Evolutionary conservation across 2,888 invertebrate genomes (phyloP), one percentile per base, ranked within the genome.

Genomic region (Acleris holmiana): DNA sequence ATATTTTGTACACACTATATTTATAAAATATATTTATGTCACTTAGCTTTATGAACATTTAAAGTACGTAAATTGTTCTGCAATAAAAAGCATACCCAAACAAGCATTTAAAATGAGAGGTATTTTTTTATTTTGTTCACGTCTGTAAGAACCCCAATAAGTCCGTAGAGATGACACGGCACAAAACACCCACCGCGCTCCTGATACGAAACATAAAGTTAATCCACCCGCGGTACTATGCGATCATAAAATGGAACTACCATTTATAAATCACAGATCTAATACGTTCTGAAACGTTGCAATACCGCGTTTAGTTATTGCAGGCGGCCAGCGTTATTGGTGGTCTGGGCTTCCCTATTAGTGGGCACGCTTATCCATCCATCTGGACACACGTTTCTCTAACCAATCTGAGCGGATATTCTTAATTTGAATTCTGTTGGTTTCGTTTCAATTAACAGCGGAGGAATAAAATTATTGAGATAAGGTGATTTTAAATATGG

Each of bases 181-280:
- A 15, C 7, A 48, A 58, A 47, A 40, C 19, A n/a, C 40, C 17
- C 44, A 59, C 47, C 54, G 49, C 54, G 17, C 51, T 47, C 19
- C 41, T 19, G 25, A 47, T 35, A 35, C 46, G 41, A 21, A 55
- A 50, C 55, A 55, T 65, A 55, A 60, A 62, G 15, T 55, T 53
- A 59, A 61, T 61, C 61, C 46, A 46, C 51, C 61, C 65, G 61
- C 59, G 67, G 66, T 61, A 64, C 64, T 41, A 29, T 48, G 58
- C 53, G 17, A 58, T 72, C 73, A 76, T 83, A 82, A 84, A 83
- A 80, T 76, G 70, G 71, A 78, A 77, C 71, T 73, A 76, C 75
- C 75, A 76, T 79, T 78, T 78, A 81, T 80, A 79, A 81, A 83
- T 79, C 78, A 81, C 76, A 71, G 77, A 78, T 79, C 68, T 73